phyloP scores from a whole-genome alignment of 2,888 invertebrate species.

The Drosophila infuscata region DNA sequence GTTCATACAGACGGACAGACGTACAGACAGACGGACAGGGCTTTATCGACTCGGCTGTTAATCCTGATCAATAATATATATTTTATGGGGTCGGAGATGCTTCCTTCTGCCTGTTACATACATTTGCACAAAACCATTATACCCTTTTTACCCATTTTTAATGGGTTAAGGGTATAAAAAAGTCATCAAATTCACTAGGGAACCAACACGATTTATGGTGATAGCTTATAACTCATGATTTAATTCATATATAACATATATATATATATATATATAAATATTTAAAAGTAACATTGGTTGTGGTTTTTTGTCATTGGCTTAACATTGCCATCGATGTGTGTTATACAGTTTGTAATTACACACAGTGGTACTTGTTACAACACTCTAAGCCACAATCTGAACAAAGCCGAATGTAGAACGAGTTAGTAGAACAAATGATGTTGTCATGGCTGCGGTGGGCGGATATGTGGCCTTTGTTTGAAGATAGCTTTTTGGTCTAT shows the following conservation, averaged over 20 bases:
- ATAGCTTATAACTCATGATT: not conserved
- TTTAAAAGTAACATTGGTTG: not conserved
- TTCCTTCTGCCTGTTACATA: too few relatives aligned
- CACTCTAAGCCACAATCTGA: constrained; percentile 41
- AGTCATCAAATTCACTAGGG: not conserved
- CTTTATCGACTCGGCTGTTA: too few relatives aligned
- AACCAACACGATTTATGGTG: not conserved
- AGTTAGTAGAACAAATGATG: constrained; percentile 27
- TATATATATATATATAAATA: not conserved
- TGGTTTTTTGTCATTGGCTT: constrained; percentile 42
- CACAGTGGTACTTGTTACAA: constrained; percentile 22
- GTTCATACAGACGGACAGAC: too few relatives aligned
- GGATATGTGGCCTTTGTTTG: constrained; percentile 15
- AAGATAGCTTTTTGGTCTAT: constrained; percentile 2
- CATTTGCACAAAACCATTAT: too few relatives aligned
- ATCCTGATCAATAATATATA: too few relatives aligned
- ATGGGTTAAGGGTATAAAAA: too few relatives aligned
- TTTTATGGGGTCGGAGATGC: too few relatives aligned
- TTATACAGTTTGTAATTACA: constrained; percentile 40
- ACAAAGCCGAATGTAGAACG: constrained; percentile 39
- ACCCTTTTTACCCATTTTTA: too few relatives aligned
- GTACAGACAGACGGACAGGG: too few relatives aligned
- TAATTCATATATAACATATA: not conserved
- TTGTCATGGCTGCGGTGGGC: constrained; percentile 18
- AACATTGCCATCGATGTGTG: constrained; percentile 27